Evolutionary conservation across 30 jellyfish, hydroid and myxozoan species (phyloP).

Genomic region (Chironex yamaguchii): DNA sequence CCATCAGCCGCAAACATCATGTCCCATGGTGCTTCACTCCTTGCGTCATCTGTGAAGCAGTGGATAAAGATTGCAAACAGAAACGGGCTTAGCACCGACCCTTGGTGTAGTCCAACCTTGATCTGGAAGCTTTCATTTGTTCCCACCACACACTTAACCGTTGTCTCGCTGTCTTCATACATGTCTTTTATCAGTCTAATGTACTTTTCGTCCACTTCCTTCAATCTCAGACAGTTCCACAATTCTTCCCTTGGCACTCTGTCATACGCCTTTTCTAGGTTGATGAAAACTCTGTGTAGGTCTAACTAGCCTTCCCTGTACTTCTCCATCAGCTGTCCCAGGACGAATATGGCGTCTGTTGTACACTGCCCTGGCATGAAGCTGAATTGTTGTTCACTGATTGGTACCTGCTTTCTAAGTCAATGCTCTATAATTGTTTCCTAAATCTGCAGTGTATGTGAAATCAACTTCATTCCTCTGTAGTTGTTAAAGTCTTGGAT

Average conservation of each 20-base stretch:
- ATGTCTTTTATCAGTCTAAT: constrained; percentile 12
- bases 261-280: constrained; percentile 41
- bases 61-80: constrained; percentile 21
- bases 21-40: constrained; percentile 41
- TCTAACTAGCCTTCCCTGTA: too few species aligned
- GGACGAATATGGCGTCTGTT: too few species aligned
- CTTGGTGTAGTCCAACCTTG: constrained; percentile 23
- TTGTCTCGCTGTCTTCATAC: constrained; percentile 13
- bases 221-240: constrained; percentile 24
- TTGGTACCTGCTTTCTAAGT: too few species aligned
- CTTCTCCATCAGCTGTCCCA: constrained; percentile 12
- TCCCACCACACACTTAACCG: constrained; percentile 32
- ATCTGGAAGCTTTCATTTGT: not conserved
- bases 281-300: constrained; percentile 16
- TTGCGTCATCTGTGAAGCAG: not conserved
- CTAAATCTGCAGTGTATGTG: too few species aligned
- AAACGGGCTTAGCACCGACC: constrained; percentile 49
- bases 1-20: constrained; percentile 30
- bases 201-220: constrained; percentile 2
- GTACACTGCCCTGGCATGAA: too few species aligned
- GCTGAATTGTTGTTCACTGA: too few species aligned
- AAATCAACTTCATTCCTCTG: too few species aligned
- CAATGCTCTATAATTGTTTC: too few species aligned
- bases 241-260: constrained; percentile 36
- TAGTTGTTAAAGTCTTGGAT: too few species aligned